phyloP scores from a whole-genome alignment of 2,888 invertebrate species.

The Scaptodrosophila latifasciaeformis region DNA sequence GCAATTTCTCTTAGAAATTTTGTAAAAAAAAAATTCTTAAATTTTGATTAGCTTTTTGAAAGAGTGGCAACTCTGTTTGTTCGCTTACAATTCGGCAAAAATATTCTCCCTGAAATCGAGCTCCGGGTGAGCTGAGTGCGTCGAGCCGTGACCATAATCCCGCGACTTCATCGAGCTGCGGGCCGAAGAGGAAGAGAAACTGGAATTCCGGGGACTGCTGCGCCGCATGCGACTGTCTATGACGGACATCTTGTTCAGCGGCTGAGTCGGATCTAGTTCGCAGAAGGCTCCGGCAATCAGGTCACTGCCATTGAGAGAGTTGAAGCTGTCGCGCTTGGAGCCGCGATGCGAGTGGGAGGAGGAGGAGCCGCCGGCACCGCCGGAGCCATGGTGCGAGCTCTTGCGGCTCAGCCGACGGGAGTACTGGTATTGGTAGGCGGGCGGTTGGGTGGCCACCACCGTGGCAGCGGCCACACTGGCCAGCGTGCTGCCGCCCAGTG shows the following conservation, averaged over 20 bases:
- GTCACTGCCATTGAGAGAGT: constrained; percentile 70
- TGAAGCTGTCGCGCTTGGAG: constrained; percentile 72
- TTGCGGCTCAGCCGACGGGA: constrained; percentile 70
- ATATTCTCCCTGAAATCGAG: constrained; percentile 74
- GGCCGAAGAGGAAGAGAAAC: constrained; percentile 69
- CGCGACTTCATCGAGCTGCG: constrained; percentile 74
- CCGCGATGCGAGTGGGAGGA: constrained; percentile 33
- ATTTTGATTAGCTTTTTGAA: no score
- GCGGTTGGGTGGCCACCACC: constrained; percentile 32
- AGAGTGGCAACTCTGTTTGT: no score
- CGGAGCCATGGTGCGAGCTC: constrained; percentile 55
- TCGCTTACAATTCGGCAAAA: constrained; percentile 72
- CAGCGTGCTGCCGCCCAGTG: constrained; percentile 26
- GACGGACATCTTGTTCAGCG: constrained; percentile 73
- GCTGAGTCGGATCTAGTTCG: constrained; percentile 72
- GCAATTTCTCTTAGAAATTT: no score
- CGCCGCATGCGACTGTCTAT: constrained; percentile 72
- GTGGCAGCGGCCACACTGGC: constrained; percentile 24
- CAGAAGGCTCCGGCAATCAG: constrained; percentile 73
- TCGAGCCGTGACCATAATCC: constrained; percentile 69
- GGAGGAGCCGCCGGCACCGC: constrained; percentile 25
- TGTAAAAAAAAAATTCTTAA: no score
- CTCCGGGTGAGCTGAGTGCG: constrained; percentile 72
- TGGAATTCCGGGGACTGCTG: constrained; percentile 66
- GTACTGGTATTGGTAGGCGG: constrained; percentile 71